Conservation (phyloP, 2,113 vertebrate genomes). For the Eudyptes chrysolophus region DNA sequence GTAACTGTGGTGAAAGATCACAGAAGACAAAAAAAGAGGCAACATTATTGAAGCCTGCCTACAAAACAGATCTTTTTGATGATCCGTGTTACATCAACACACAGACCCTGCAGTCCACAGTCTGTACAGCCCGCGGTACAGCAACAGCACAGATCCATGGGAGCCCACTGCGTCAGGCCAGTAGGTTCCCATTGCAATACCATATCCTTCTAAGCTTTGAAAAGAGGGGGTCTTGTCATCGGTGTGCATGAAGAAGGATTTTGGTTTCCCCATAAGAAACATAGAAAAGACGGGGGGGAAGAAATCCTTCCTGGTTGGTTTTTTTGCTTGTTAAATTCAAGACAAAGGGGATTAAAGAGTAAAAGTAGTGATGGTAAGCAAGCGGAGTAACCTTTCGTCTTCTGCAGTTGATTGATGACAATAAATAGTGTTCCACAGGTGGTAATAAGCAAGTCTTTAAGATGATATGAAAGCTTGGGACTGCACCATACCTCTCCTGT, state of each 20-base stretch:
- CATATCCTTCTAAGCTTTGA: background rate
- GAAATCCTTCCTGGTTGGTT: background rate
- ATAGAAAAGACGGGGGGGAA: background rate
- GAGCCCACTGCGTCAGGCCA: constrained; percentile 45
- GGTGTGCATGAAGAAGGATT: background rate
- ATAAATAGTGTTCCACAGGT: background rate
- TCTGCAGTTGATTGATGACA: background rate
- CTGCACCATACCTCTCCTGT: background rate
- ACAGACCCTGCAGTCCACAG: constrained; percentile 52
- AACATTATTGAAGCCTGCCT: constrained; percentile 31
- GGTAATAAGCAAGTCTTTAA: background rate
- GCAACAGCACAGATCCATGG: background rate
- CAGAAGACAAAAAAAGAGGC: constrained; percentile 45
- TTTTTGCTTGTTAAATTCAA: background rate
- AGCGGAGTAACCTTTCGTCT: background rate
- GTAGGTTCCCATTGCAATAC: constrained; percentile 57
- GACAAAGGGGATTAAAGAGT: background rate
- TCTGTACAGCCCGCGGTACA: background rate
- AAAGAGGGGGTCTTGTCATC: background rate
- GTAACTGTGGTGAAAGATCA: constrained; percentile 45
- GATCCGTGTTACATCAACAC: constrained; percentile 81
- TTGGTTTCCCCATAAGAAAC: background rate
- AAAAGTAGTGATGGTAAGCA: background rate
- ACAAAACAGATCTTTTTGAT: constrained; percentile 73
- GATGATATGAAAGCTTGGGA: background rate